These are phyloP conservation scores for Prunella fulvescens DNA, from an alignment of 2,113 vertebrate genomes.

Conservation along the genomic window DNA sequence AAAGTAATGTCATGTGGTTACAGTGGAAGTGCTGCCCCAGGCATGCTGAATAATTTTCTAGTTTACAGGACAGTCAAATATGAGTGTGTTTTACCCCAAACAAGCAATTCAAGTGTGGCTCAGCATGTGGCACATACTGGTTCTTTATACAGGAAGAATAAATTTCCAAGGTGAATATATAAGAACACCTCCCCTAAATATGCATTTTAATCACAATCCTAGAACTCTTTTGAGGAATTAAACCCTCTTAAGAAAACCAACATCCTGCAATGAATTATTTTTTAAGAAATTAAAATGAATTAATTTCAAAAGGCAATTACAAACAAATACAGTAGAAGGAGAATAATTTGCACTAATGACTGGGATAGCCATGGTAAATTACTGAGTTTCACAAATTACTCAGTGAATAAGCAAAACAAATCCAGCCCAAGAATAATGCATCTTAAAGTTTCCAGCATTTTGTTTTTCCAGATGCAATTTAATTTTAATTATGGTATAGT, in stretches of 20 bases:
- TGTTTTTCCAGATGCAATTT: conserved; percentile 27
- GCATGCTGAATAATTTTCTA: background rate
- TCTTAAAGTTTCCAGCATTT: conserved; percentile 16
- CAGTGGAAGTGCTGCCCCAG: background rate
- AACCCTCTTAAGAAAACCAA: conserved; percentile 29
- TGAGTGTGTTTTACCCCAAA: background rate
- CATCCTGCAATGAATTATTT: conserved; percentile 41
- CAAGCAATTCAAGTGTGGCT: background rate
- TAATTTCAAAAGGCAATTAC: conserved; percentile 65
- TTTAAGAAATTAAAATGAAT: conserved; percentile 48
- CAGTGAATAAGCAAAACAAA: conserved; percentile 51
- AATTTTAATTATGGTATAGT: conserved; percentile 35
- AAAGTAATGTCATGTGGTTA: background rate
- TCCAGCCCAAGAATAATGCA: conserved; percentile 29
- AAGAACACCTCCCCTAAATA: conserved; percentile 12
- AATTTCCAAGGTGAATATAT: background rate
- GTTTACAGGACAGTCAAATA: background rate
- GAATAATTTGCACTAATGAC: conserved; percentile 63
- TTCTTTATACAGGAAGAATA: background rate
- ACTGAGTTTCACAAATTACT: conserved; percentile 49
- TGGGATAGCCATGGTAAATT: conserved; percentile 61
- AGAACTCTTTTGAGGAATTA: conserved; percentile 53
- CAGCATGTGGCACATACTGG: background rate
- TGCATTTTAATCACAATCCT: conserved; percentile 32
- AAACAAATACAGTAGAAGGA: conserved; percentile 54